phyloP scores from a whole-genome alignment of 2,113 vertebrate species.

The Perca schrenkii region DNA sequence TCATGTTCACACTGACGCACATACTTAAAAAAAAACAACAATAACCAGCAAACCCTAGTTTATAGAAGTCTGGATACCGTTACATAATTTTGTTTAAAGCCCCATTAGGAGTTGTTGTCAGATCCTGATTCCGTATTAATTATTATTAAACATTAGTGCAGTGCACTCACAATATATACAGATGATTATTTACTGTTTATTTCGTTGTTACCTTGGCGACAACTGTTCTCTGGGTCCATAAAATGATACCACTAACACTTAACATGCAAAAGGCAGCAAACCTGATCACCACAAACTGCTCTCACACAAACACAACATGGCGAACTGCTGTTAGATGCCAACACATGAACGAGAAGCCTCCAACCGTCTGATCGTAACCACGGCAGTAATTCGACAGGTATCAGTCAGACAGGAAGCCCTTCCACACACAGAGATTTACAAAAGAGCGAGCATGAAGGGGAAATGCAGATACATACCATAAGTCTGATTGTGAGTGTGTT shows the following conservation, averaged over 20 bases:
- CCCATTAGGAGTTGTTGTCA: background rate
- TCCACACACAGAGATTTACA: conserved; percentile 33
- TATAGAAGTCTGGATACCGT: background rate
- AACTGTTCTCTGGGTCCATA: background rate
- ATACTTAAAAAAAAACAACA: background rate
- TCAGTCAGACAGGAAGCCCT: conserved; percentile 65
- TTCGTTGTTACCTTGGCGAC: conserved; percentile 21
- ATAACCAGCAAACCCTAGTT: background rate
- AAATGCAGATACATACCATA: conserved; percentile 80
- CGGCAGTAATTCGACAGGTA: conserved; percentile 13
- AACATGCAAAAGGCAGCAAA: background rate
- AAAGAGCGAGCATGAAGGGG: conserved; percentile 22
- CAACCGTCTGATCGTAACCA: background rate
- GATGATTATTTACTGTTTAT: conserved; percentile 21
- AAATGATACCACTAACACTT: conserved; percentile 1
- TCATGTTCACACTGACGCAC: background rate
- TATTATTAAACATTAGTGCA: background rate
- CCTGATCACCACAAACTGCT: background rate
- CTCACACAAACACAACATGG: background rate
- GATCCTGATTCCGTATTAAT: background rate
- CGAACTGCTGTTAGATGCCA: background rate
- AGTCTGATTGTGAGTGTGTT: conserved; percentile 57
- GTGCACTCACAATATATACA: background rate
- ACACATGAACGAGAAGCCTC: background rate
- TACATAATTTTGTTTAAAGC: background rate